Base-by-base conservation (phyloP, 2,113 vertebrate genomes). In the Caracal caracal region DNA sequence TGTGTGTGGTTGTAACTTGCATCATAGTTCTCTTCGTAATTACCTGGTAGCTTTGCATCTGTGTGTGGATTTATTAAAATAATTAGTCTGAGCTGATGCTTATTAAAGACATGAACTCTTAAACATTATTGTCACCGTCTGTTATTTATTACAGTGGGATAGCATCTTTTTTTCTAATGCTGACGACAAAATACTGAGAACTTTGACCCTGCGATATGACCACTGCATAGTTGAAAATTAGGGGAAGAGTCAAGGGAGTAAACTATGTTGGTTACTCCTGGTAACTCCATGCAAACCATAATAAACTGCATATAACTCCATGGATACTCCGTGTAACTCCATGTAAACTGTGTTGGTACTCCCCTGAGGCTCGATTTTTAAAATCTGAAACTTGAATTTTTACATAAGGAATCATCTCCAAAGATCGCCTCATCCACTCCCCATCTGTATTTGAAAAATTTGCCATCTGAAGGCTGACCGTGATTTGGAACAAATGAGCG, bases 21-120 rank as follows among this genome's bases (percentile, higher is more conserved):
- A 22, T 76, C 26, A 4, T 30, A 6, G 75, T 82, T 89, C 13
- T 8, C 70, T 80, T 90, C 35, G 13, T 56, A 73, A 70, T 65
- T 84, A 33, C 59, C 49, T 88, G 68, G n/a, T 59, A 65, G 78
- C 71, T 96, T 87, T 95, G 51, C 61, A 37, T 94, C 92, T 61
- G 37, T 4, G 26, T 73, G 65, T 66, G 49, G 59, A 43, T 88
- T 93, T 95, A 88, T 88, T 73, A 90, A 93, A 96, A 85, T 85
- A 79, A 95, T 92, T 90, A 88, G 93, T 92, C 53, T 96, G 80
- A 96, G 85, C 85, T 81, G 79, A 84, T 88, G 47, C 83, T 96
- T 96, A 80, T 95, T 87, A 83, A 93, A 93, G 81, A 95, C 40
- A 35, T 95, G 76, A 79, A 51, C 51, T 95, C 65, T 73, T 84